Conservation (phyloP, 2,113 vertebrate genomes). For the Lagopus muta region DNA sequence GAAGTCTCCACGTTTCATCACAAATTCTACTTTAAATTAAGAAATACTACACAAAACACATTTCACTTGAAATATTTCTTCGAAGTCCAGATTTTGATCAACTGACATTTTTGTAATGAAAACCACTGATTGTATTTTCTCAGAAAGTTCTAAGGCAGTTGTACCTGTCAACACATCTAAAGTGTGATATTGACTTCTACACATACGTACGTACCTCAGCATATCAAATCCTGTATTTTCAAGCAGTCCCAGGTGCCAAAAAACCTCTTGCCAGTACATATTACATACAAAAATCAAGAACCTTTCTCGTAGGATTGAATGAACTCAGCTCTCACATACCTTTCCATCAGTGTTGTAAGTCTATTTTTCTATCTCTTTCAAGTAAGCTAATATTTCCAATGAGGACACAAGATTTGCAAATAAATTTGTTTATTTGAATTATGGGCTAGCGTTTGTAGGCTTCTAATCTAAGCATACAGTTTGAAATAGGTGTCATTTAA, state of each 20-base stretch:
- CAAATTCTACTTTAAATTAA: neutral
- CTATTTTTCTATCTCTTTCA: neutral
- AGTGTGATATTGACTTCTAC: neutral
- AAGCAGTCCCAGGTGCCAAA: neutral
- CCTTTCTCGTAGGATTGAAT: neutral
- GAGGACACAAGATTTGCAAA: neutral
- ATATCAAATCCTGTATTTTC: constrained; percentile 32
- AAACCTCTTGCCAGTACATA: neutral
- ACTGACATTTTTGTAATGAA: neutral
- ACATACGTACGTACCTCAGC: neutral
- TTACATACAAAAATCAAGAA: neutral
- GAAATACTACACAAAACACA: neutral
- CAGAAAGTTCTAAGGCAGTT: neutral
- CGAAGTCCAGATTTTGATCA: neutral
- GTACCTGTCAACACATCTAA: constrained; percentile 26
- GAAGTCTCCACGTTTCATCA: fast-evolving
- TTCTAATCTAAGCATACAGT: neutral
- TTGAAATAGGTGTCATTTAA: constrained; percentile 26
- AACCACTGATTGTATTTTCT: neutral
- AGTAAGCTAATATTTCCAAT: neutral
- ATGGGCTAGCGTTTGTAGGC: neutral
- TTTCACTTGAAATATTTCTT: neutral
- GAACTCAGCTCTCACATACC: neutral
- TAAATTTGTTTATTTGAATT: neutral
- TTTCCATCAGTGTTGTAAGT: neutral